Evolutionary conservation across 2,797 vertebrate species (phyloP), one percentile per base, ranked within the genome.

Genomic region (Propithecus perrieri): DNA sequence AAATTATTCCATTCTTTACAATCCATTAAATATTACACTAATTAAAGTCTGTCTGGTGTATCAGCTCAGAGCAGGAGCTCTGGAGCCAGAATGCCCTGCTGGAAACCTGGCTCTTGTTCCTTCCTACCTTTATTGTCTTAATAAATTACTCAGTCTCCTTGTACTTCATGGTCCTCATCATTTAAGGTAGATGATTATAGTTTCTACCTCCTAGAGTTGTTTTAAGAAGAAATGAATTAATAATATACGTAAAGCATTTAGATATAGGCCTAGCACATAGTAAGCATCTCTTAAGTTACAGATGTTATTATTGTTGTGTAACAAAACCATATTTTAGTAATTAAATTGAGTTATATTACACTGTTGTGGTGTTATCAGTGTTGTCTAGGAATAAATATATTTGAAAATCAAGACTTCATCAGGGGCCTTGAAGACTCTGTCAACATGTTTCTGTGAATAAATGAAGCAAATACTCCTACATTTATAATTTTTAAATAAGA

Each of bases 181-280:
- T 41, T 59, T 86, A 57, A 74, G 59, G 9, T 8, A 12, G 14
- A 22, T 53, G 10, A 92, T 53, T 65, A 6, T 61, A 59, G 3
- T 48, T 59, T 80, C 48, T 76, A 35, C 71, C 48, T 65, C 50
- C 50, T 61, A 24, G 17, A 38, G 26, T 83, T 63, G 53, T 65
- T 92, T 90, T 72, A 79, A 71, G 22, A 87, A 87, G 43, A 63
- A 96, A 72, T 87, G 7, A 69, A 87, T 48, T 87, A 71, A 76
- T 46, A 46, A 72, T 65, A 74, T 33, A 65, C 72, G 35, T 74
- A 69, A 97, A 20, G 6, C 10, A 57, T 50, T 83, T 86, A 55
- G 11, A 53, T 33, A 9, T 11, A 61, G 59, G 11, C 12, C 14
- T 71, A 67, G 28, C 30, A 71, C 6, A 67, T 26, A 46, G 43